A percentile compares a stretch with the other conserved stretches of the same genome.
Conservation (phyloP, 2,888 invertebrate genomes). For the Steromphala cineraria region DNA sequence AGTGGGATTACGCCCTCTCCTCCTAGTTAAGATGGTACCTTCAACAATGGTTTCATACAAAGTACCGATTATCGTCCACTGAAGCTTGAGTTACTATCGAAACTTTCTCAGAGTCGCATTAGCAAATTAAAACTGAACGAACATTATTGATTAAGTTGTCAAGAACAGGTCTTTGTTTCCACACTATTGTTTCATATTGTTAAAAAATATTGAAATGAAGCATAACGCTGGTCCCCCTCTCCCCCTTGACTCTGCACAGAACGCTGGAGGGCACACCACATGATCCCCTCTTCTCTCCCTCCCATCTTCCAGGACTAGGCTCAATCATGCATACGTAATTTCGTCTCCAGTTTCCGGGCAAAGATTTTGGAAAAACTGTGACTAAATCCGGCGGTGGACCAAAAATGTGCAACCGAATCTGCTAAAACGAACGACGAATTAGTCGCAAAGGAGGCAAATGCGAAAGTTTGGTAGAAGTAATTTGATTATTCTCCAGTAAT, state of each 20-base stretch:
- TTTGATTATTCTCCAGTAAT: neutral
- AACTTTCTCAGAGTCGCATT: too few species aligned
- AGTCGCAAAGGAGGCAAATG: conserved; percentile 14
- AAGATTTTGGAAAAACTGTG: conserved; percentile 4
- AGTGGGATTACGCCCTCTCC: too few species aligned
- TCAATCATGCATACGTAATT: conserved; percentile 10
- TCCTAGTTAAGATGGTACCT: too few species aligned
- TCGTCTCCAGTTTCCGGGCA: conserved; percentile 9
- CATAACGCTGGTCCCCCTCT: neutral
- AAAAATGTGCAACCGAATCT: conserved; percentile 1
- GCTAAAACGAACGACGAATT: conserved; percentile 8
- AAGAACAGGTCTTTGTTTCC: neutral
- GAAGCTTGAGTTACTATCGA: too few species aligned
- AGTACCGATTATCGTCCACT: too few species aligned
- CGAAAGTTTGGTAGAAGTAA: conserved; percentile 12
- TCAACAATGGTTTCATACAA: too few species aligned
- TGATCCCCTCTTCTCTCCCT: neutral
- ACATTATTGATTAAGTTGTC: neutral
- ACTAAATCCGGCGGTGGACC: conserved; percentile 13
- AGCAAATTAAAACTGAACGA: too few species aligned
- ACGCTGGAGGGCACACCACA: neutral
- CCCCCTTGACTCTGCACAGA: neutral
- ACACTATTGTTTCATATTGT: neutral
- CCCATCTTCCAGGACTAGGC: neutral
- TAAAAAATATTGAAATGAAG: conserved; percentile 12